Conservation (phyloP, 2,888 invertebrate genomes). For the Hirtodrosophila histrioides region DNA sequence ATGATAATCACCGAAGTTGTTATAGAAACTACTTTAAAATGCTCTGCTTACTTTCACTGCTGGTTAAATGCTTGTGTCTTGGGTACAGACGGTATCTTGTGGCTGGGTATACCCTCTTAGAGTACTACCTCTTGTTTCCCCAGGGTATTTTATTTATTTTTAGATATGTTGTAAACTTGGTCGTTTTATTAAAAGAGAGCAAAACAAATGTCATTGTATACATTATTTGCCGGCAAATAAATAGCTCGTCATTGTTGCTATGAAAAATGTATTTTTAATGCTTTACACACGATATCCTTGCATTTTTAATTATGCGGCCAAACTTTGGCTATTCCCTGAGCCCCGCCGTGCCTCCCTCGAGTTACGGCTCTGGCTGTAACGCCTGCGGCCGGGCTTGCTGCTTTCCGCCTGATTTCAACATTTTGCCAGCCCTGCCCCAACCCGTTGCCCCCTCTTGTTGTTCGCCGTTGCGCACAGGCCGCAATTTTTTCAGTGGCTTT, state of each 20-base stretch:
- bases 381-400: constrained; percentile 8
- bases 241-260: constrained; percentile 9
- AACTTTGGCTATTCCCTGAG: neutral
- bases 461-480: neutral
- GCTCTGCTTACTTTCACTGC: too few relatives aligned
- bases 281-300: constrained; percentile 22
- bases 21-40: too few relatives aligned
- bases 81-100: too few relatives aligned
- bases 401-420: constrained; percentile 58
- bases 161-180: too few relatives aligned
- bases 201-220: neutral
- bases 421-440: constrained; percentile 7
- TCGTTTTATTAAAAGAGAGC: too few relatives aligned
- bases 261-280: constrained; percentile 24
- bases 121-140: too few relatives aligned
- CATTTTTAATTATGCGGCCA: constrained; percentile 14
- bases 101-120: too few relatives aligned
- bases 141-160: too few relatives aligned
- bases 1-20: too few relatives aligned
- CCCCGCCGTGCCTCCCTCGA: neutral
- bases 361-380: neutral
- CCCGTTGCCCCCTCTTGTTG: neutral
- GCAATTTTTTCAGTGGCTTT: neutral
- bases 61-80: too few relatives aligned
- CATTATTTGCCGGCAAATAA: constrained; percentile 2